phyloP scores from a whole-genome alignment of 1,140 invertebrate species.

The Bilobella aurantiaca region DNA sequence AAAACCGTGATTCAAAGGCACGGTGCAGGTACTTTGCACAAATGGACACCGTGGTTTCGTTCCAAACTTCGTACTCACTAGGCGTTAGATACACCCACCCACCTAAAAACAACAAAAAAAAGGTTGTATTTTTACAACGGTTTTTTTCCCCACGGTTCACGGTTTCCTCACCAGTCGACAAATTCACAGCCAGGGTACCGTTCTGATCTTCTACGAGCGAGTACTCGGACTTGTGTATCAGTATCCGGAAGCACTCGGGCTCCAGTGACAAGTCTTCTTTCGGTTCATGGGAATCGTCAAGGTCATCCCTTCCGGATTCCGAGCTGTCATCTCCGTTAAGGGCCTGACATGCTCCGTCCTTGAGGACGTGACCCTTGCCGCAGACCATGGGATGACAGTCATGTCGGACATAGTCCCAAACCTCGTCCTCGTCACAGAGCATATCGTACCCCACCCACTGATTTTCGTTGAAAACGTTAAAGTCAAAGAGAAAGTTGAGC shows the following conservation, averaged over 20 bases:
- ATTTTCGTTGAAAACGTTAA: conserved; percentile 21
- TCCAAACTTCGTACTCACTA: conserved; percentile 34
- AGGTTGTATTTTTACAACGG: too few species aligned
- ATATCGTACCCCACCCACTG: conserved; percentile 23
- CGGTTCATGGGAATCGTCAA: background rate
- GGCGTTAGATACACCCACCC: conserved; percentile 10
- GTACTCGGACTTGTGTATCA: conserved; percentile 12
- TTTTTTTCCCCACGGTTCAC: too few species aligned
- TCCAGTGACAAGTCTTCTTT: background rate
- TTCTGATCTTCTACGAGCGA: conserved; percentile 4
- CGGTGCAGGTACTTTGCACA: conserved; percentile 31
- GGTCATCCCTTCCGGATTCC: background rate
- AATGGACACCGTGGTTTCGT: conserved; percentile 26
- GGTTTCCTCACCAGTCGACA: background rate
- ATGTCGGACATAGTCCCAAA: conserved; percentile 36
- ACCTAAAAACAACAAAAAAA: conserved; percentile 9
- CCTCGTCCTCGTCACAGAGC: conserved; percentile 29
- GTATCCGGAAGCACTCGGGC: conserved; percentile 11
- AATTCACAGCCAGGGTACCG: background rate
- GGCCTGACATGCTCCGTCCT: conserved; percentile 28
- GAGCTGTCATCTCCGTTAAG: conserved; percentile 1
- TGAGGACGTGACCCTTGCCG: conserved; percentile 23
- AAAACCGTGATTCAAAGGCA: conserved; percentile 23
- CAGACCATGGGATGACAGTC: conserved; percentile 35
- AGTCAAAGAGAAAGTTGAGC: conserved; percentile 35